Conservation (phyloP, 2,888 invertebrate species). For the Dexiosoma caninum region DNA sequence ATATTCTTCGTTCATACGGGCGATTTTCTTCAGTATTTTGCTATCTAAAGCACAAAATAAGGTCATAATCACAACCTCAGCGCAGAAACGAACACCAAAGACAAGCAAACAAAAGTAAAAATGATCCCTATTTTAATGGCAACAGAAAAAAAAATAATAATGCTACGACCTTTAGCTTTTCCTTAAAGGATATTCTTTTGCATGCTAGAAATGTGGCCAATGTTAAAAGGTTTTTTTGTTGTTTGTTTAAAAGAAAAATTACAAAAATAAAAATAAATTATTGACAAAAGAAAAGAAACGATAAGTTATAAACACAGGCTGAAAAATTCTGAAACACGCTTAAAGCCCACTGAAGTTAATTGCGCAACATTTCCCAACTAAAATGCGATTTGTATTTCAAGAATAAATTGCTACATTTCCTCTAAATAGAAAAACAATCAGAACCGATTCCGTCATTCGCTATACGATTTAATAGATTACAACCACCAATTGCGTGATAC, state of each 20-base stretch:
- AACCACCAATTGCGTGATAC: too few relatives aligned
- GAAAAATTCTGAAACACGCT: too few relatives aligned
- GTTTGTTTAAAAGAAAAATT: not conserved
- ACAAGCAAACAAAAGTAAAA: not conserved
- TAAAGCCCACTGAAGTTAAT: too few relatives aligned
- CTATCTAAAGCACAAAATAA: conserved; percentile 15
- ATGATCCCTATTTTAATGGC: conserved; percentile 2
- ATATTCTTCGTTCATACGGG: not conserved
- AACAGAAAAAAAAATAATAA: conserved; percentile 39
- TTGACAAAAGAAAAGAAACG: too few relatives aligned
- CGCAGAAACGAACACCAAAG: not conserved
- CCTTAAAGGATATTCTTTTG: conserved; percentile 21
- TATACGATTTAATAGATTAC: too few relatives aligned
- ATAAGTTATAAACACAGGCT: too few relatives aligned
- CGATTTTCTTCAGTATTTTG: not conserved
- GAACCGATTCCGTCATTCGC: too few relatives aligned
- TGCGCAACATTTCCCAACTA: too few relatives aligned
- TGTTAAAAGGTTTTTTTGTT: conserved; percentile 15
- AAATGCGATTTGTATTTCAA: too few relatives aligned
- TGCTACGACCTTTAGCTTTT: conserved; percentile 34
- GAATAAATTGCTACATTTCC: too few relatives aligned
- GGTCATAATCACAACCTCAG: conserved; percentile 35
- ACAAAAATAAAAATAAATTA: not conserved
- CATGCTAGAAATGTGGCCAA: not conserved
- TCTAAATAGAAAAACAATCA: too few relatives aligned